A percentile compares a stretch with the other conserved stretches of the same genome.
phyloP scores from a whole-genome alignment of 92 coral and sea anemone genomes.

The Siderastrea radians region DNA sequence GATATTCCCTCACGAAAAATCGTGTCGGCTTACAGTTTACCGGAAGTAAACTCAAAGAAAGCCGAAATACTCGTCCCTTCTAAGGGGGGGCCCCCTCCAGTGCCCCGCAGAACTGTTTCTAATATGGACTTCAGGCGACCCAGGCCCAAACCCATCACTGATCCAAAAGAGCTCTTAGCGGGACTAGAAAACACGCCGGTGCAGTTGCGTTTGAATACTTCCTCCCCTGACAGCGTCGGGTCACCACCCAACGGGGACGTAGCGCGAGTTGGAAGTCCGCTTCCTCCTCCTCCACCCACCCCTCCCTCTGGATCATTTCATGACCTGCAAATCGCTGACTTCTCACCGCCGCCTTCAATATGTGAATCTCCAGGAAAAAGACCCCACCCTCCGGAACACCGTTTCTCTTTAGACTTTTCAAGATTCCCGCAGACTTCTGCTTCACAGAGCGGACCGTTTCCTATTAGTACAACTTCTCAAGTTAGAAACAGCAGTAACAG shows the following conservation, averaged over 20 bases:
- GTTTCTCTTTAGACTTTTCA: slow-evolving; percentile 2
- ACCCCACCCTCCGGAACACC: not conserved
- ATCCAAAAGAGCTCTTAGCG: slow-evolving; percentile 62
- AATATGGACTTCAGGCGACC: slow-evolving; percentile 54
- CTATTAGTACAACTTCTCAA: slow-evolving; percentile 11
- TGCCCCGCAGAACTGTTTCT: slow-evolving; percentile 62
- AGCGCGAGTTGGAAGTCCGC: slow-evolving; percentile 71
- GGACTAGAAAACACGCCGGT: slow-evolving; percentile 63
- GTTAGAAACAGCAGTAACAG: not conserved
- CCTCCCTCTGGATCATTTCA: slow-evolving; percentile 74
- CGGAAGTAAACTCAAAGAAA: slow-evolving; percentile 64
- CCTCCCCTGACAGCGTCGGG: slow-evolving; percentile 27
- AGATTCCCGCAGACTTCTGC: slow-evolving; percentile 24
- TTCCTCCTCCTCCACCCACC: slow-evolving; percentile 87
- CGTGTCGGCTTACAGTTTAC: slow-evolving; percentile 76
- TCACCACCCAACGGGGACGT: slow-evolving; percentile 47
- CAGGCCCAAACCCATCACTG: slow-evolving; percentile 82
- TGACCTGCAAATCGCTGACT: slow-evolving; percentile 81
- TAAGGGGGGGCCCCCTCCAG: slow-evolving; percentile 46
- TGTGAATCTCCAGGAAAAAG: slow-evolving; percentile 32
- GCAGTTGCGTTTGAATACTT: not conserved
- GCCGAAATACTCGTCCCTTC: slow-evolving; percentile 72
- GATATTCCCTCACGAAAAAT: slow-evolving; percentile 52
- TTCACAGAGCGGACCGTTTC: not conserved
- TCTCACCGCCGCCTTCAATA: slow-evolving; percentile 86